Evolutionary conservation across 2,888 invertebrate genomes (phyloP), one percentile per base, ranked within the genome.

Genomic region (Xestia ashworthii): DNA sequence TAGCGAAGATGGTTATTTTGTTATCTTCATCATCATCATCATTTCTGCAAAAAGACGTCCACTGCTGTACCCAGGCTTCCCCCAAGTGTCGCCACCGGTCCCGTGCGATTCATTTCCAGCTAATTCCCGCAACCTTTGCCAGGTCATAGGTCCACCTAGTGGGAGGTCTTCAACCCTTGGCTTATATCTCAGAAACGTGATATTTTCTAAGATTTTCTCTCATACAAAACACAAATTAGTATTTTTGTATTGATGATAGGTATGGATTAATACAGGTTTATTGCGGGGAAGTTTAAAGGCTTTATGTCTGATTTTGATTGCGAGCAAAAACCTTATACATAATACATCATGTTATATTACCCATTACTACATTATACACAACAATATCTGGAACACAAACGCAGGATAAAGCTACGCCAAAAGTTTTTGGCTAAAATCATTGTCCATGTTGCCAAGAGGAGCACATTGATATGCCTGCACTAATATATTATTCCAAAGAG

Each of bases 391-490:
- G 68, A 82, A 71, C 65, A 25, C 80, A 50, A 73, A 72, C 64
- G 60, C 41, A 69, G 87, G 71, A 84, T 81, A 79, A 87, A 76
- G 62, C 72, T 50, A 50, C 38, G 89, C 89, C 87, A 87, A 87
- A 84, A 76, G 53, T 79, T 88, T 86, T 88, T 88, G 89, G 89
- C 86, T 76, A 76, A 87, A 87, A 84, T 87, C 77, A 73, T 87
- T 79, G 82, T 74, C 58, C 53, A 16, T n/a, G 73, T 87, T 87
- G 86, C 89, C 86, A 87, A 87, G 73, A 62, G 74, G 50, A 76
- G 22, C 77, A 86, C 73, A 77, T 64, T 88, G 67, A 74, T 77
- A 81, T 71, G 76, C 60, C 38, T 48, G 75, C 70, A 41, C 70
- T 71, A 64, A 80, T 76, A 76, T 83, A 76, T 81, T 80, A 82